Base-by-base conservation (phyloP, 1,140 invertebrate species). In the Agrilus planipennis region DNA sequence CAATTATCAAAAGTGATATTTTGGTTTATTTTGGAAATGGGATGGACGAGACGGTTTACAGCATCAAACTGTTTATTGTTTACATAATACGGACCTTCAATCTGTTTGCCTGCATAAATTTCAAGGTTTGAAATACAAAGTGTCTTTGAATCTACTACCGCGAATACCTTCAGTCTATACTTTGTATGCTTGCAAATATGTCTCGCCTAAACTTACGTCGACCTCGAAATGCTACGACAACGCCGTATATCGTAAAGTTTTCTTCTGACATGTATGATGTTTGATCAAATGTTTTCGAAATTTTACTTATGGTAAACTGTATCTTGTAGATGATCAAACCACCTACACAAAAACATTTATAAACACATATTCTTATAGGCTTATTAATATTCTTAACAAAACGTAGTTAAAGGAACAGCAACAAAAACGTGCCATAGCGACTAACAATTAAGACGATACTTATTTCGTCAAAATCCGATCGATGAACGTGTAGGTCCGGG, bases 181-280 rank as follows among this genome's bases (percentile, higher is more conserved):
- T 46, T 45, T 7, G 39, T 43, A 16, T 53, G 51, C 32, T 57
- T 11, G 32, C 20, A 5, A 48, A 60, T 11, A 71, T 62, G 39
- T 64, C 67, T 41, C 62, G 57, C 21, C 52, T 30, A 38, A 67
- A 66, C 12, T 18, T 20, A 51, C 62, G 67, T 17, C 54, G 41
- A 18, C 64, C 66, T 35, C 59, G 32, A 45, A 64, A 68, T n/a
- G n/a, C n/a, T n/a, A n/a, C n/a, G n/a, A n/a, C n/a, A 46, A 57
- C 62, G 46, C 69, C 61, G 45, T 69, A 63, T 18, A 67, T 55
- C 10, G 55, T 63, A 6, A 60, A 42, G 14, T 51, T 49, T 44
- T 60, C 7, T 6, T 10, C 9, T 31, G 29, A 12, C 32, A 27
- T 27, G 23, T n/a, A n/a, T n/a, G n/a, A n/a, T n/a, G n/a, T n/a